These are phyloP conservation scores for Drosophila anceps DNA, from an alignment of 2,888 invertebrate genomes.

Conservation along the genomic window DNA sequence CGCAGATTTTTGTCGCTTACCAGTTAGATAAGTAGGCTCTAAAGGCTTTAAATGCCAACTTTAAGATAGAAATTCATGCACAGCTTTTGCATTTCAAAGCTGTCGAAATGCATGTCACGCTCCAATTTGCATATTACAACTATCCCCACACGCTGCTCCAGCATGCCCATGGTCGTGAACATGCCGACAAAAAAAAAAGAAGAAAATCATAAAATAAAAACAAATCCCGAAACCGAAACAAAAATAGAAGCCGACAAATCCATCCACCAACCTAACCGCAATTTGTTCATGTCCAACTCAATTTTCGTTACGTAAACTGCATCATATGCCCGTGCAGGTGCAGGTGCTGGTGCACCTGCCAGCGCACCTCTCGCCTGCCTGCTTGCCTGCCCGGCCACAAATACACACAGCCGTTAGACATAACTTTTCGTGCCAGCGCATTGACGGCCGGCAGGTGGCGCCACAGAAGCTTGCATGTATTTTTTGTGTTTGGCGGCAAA, in stretches of 20 bases:
- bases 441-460: slow-evolving; percentile 40
- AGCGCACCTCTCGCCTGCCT: not conserved
- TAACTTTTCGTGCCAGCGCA: slow-evolving; percentile 63
- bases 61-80: slow-evolving; percentile 44
- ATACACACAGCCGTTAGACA: slow-evolving; percentile 61
- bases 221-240: slow-evolving; percentile 39
- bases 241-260: slow-evolving; percentile 48
- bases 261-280: slow-evolving; percentile 69
- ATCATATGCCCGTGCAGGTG: slow-evolving; percentile 65
- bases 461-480: slow-evolving; percentile 51
- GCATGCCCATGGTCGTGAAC: slow-evolving; percentile 22
- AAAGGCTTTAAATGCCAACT: slow-evolving; percentile 23
- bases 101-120: slow-evolving; percentile 78
- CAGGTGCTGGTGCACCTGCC: slow-evolving; percentile 3
- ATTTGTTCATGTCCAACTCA: slow-evolving; percentile 80
- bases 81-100: slow-evolving; percentile 55
- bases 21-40: slow-evolving; percentile 1
- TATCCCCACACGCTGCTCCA: slow-evolving; percentile 13
- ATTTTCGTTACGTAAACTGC: slow-evolving; percentile 81
- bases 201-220: slow-evolving; percentile 29
- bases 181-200: slow-evolving; percentile 17
- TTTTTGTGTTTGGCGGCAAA: slow-evolving; percentile 53
- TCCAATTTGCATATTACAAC: slow-evolving; percentile 74
- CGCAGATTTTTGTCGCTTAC: slow-evolving; percentile 20
- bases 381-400: not conserved